These are phyloP conservation scores for Polymixis lichenea DNA, from an alignment of 2,888 invertebrate genomes.

Conservation along the genomic window DNA sequence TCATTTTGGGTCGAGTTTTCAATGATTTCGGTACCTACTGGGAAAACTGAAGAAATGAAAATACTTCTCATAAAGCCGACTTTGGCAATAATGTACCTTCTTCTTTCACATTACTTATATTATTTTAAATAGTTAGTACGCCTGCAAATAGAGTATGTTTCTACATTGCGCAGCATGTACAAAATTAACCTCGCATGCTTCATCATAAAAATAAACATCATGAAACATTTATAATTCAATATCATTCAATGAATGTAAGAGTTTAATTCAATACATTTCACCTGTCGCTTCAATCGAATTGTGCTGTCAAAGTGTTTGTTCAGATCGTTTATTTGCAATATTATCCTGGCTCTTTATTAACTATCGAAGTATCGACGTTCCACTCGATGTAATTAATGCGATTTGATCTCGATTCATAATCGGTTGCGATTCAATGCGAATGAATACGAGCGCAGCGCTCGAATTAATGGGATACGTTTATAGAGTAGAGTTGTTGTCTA, in stretches of 20 bases:
- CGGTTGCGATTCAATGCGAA: conserved; percentile 46
- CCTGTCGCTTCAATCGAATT: conserved; percentile 62
- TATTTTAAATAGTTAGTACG: not conserved
- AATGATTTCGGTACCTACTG: not conserved
- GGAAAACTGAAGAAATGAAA: not conserved
- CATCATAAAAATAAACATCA: conserved; percentile 49
- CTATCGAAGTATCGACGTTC: conserved; percentile 66
- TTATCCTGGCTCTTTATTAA: conserved; percentile 63
- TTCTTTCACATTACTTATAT: not conserved
- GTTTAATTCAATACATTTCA: conserved; percentile 64
- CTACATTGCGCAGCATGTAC: not conserved
- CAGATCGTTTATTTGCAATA: conserved; percentile 54
- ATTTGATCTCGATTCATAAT: conserved; percentile 68
- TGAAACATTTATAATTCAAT: conserved; percentile 44
- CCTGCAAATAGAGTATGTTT: not conserved
- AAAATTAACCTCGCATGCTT: not conserved
- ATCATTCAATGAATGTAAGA: conserved; percentile 47
- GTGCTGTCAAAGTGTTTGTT: conserved; percentile 63
- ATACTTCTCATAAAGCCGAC: not conserved
- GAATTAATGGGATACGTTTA: conserved; percentile 37
- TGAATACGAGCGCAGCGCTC: conserved; percentile 40
- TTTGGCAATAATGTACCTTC: not conserved
- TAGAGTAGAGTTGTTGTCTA: not conserved
- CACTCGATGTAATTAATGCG: conserved; percentile 68
- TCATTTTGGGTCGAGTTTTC: not conserved